phyloP scores from a whole-genome alignment of 2,797 vertebrate genomes.

The Chloroceryle inda region DNA sequence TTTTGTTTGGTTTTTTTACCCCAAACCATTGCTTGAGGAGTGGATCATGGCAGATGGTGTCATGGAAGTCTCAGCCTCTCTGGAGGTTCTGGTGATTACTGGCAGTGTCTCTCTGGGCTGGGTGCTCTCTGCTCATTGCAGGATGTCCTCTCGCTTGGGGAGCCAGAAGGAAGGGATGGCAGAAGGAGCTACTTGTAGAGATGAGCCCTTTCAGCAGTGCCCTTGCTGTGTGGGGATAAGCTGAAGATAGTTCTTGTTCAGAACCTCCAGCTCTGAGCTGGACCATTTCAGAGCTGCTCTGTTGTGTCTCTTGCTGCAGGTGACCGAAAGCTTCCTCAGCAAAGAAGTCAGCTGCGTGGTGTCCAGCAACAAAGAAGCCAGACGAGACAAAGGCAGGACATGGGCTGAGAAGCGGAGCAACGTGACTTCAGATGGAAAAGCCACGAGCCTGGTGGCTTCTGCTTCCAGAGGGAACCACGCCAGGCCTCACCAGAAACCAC shows the following conservation, averaged over 20 bases:
- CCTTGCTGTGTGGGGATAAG: neutral
- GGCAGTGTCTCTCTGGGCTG: neutral
- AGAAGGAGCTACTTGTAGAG: neutral
- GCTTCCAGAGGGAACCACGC: neutral
- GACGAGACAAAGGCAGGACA: conserved; percentile 24
- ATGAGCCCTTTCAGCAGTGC: neutral
- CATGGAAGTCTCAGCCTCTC: fast-evolving
- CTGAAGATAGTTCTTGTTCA: neutral
- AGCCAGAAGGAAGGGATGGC: neutral
- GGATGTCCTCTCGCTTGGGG: neutral
- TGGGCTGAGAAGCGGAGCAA: neutral
- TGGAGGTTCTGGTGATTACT: neutral
- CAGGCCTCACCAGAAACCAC: conserved; percentile 31
- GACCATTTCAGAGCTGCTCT: neutral
- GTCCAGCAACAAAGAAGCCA: conserved; percentile 83
- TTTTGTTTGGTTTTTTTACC: neutral
- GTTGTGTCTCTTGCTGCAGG: conserved; percentile 63
- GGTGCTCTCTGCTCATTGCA: fast-evolving
- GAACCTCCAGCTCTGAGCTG: neutral
- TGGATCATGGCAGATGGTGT: neutral
- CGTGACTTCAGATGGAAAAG: neutral
- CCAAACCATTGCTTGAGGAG: neutral
- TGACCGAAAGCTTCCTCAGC: conserved; percentile 92
- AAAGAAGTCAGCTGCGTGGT: conserved; percentile 90
- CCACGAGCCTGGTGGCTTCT: neutral